Percentiles rank a stretch among this genome's conserved stretches.
phyloP scores from a whole-genome alignment of 2,113 vertebrate species.

The Verasper variegatus region DNA sequence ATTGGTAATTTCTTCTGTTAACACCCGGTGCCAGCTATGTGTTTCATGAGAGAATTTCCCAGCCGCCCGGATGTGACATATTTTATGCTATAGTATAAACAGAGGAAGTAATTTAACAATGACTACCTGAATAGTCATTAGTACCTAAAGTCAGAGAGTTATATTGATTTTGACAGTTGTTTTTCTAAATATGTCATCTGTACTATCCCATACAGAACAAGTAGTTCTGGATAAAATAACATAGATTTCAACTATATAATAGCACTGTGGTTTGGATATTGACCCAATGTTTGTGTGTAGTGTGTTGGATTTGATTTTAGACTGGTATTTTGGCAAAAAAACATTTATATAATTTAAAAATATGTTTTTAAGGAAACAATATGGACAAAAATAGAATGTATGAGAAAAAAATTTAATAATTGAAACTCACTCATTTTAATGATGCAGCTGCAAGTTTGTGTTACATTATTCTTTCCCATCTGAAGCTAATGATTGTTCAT shows the following conservation, averaged over 20 bases:
- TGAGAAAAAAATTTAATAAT: too few species aligned
- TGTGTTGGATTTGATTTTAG: not conserved
- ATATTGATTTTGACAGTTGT: too few species aligned
- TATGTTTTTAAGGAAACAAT: too few species aligned
- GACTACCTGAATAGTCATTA: not conserved
- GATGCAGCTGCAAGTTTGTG: not conserved
- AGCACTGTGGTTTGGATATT: not conserved
- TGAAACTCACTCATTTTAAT: slow-evolving; percentile 37
- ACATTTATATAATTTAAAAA: too few species aligned
- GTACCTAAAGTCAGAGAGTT: too few species aligned
- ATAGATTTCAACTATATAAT: too few species aligned
- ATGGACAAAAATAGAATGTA: too few species aligned
- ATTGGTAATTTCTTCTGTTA: not conserved
- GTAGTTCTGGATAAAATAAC: too few species aligned
- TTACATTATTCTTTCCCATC: too few species aligned
- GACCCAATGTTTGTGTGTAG: not conserved
- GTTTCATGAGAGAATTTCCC: not conserved
- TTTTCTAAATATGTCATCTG: too few species aligned
- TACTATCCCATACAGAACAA: too few species aligned
- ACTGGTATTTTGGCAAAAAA: not conserved
- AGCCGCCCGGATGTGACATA: not conserved
- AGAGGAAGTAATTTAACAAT: not conserved
- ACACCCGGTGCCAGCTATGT: not conserved
- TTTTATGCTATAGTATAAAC: slow-evolving; percentile 2
- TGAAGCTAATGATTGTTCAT: too few species aligned